Conservation (phyloP, 2,888 invertebrate species). For the Drosophila macrothrix region DNA sequence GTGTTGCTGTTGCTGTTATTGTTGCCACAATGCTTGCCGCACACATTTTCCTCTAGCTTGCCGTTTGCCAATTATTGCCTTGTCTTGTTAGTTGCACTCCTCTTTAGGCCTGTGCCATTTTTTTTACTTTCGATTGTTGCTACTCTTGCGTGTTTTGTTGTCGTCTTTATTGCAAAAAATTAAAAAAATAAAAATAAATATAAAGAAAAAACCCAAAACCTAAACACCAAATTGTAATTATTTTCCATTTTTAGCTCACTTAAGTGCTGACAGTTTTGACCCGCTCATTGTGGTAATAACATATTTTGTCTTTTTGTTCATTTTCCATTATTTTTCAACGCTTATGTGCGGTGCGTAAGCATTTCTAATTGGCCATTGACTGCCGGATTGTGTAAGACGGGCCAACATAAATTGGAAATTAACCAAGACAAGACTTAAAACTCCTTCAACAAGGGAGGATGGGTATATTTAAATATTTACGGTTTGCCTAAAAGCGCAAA, state of each 20-base stretch:
- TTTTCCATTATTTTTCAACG: constrained; percentile 10
- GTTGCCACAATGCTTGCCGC: constrained; percentile 46
- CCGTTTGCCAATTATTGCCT: constrained; percentile 60
- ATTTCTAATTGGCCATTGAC: constrained; percentile 35
- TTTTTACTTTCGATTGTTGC: constrained; percentile 37
- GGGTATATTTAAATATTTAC: background rate
- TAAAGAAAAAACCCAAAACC: background rate
- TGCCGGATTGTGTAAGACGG: constrained; percentile 24
- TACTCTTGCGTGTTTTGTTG: constrained; percentile 1
- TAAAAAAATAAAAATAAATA: constrained; percentile 22
- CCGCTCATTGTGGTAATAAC: constrained; percentile 37
- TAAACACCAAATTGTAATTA: constrained; percentile 44
- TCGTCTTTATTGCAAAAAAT: constrained; percentile 43
- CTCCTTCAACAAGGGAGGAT: background rate
- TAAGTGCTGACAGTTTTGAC: constrained; percentile 45
- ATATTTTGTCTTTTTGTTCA: background rate
- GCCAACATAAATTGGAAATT: background rate
- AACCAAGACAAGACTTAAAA: background rate
- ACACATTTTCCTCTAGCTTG: constrained; percentile 45
- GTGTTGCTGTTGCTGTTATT: background rate
- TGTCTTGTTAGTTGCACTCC: constrained; percentile 33
- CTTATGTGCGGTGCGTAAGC: constrained; percentile 23
- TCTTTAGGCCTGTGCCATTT: constrained; percentile 27
- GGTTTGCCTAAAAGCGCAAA: too few species aligned
- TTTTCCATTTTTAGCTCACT: constrained; percentile 35